phyloP scores from a whole-genome alignment of 92 coral and sea anemone species.

The Porites lobata region DNA sequence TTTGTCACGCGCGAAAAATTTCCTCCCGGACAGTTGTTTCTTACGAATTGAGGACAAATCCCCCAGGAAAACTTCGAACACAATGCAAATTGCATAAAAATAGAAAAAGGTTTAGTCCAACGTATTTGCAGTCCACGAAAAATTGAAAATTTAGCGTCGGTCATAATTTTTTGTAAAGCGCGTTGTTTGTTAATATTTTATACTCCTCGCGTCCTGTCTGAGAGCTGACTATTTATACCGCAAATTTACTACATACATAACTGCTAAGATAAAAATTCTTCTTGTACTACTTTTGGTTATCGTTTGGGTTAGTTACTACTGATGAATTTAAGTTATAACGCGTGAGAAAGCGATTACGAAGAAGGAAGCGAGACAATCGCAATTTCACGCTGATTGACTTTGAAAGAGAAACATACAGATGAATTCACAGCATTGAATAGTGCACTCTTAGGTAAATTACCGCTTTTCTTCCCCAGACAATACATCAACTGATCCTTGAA shows the following conservation, averaged over 20 bases:
- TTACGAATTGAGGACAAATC: too few species aligned
- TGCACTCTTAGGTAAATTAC: conserved; percentile 9
- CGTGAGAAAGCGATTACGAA: neutral
- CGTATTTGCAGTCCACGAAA: neutral
- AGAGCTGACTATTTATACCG: neutral
- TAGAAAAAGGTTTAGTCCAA: neutral
- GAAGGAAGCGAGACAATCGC: conserved; percentile 12
- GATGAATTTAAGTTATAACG: neutral
- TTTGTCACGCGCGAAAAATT: neutral
- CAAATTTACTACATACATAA: neutral
- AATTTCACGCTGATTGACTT: conserved; percentile 22
- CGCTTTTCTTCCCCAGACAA: conserved; percentile 8
- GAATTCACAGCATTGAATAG: conserved; percentile 1
- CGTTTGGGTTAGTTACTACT: neutral
- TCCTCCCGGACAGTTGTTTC: neutral
- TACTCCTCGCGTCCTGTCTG: neutral
- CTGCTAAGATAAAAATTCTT: neutral
- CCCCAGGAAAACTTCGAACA: too few species aligned
- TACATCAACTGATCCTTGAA: neutral
- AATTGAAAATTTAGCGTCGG: conserved; percentile 2
- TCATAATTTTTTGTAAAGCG: neutral
- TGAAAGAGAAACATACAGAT: neutral
- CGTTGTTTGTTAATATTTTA: neutral
- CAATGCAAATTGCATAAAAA: too few species aligned
- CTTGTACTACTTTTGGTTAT: neutral